phyloP scores from a whole-genome alignment of 2,113 vertebrate species.

The Pavo muticus region DNA sequence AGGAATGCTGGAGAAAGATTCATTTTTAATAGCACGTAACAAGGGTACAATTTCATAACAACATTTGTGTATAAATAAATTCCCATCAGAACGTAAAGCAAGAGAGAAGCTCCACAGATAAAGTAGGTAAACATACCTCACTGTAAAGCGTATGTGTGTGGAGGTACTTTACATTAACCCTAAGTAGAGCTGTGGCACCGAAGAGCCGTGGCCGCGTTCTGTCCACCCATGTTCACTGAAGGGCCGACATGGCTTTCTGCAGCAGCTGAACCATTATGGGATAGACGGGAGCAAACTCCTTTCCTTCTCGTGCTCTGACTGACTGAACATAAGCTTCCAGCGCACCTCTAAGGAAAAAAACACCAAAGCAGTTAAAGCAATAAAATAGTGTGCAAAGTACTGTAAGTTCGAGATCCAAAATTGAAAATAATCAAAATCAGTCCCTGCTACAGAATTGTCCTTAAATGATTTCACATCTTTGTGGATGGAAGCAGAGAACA shows the following conservation, averaged over 20 bases:
- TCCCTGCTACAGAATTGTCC: background rate
- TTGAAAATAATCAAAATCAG: background rate
- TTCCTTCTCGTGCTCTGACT: conserved; percentile 90
- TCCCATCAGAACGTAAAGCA: background rate
- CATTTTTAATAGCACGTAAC: background rate
- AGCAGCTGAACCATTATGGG: conserved; percentile 96
- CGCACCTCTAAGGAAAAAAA: conserved; percentile 80
- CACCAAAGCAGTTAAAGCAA: background rate
- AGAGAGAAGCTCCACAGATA: background rate
- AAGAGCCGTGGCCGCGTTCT: background rate
- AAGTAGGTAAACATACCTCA: accelerated
- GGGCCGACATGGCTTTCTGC: conserved; percentile 83
- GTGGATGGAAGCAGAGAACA: background rate
- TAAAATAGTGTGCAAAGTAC: accelerated
- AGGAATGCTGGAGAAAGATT: background rate
- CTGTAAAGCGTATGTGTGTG: background rate
- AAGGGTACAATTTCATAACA: background rate
- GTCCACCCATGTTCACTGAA: conserved; percentile 35
- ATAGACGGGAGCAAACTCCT: conserved; percentile 94
- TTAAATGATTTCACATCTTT: background rate
- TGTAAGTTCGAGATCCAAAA: background rate
- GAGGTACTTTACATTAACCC: background rate
- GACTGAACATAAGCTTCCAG: conserved; percentile 96
- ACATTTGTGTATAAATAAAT: background rate
- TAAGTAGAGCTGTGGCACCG: accelerated